phyloP scores from a whole-genome alignment of 2,797 vertebrate genomes.

The Cirrhinus mrigala region DNA sequence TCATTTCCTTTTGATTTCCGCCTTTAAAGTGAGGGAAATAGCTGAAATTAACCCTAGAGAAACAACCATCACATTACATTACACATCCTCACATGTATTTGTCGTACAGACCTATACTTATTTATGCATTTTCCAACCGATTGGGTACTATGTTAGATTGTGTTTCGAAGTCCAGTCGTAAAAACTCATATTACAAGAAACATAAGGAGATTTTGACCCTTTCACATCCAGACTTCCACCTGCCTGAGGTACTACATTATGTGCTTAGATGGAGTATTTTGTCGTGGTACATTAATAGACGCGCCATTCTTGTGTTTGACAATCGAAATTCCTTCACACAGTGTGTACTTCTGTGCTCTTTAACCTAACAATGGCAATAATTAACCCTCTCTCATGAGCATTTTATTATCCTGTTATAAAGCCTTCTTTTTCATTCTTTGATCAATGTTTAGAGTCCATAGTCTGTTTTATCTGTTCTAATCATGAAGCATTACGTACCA shows the following conservation, averaged over 20 bases:
- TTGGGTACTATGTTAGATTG: background rate
- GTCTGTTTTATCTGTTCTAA: constrained; percentile 57
- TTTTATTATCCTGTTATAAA: constrained; percentile 59
- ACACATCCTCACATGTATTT: background rate
- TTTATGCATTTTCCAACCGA: background rate
- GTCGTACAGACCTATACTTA: background rate
- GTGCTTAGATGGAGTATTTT: constrained; percentile 14
- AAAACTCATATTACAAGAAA: background rate
- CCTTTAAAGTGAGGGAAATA: background rate
- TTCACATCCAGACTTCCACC: background rate
- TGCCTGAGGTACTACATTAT: background rate
- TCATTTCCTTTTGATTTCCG: constrained; percentile 25
- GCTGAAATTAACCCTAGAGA: background rate
- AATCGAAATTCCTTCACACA: constrained; percentile 38
- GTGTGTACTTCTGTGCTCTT: constrained; percentile 49
- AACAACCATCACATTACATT: background rate
- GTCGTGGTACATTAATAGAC: background rate
- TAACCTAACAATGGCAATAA: constrained; percentile 59
- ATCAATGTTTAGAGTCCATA: constrained; percentile 62
- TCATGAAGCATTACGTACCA: constrained; percentile 44
- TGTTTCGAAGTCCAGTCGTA: background rate
- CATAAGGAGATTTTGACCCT: background rate
- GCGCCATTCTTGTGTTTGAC: constrained; percentile 12
- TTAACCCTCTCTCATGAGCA: constrained; percentile 61
- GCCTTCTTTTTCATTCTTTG: constrained; percentile 34